Evolutionary conservation across 2,888 invertebrate species (phyloP).

Genomic region (Desoria tigrina): DNA sequence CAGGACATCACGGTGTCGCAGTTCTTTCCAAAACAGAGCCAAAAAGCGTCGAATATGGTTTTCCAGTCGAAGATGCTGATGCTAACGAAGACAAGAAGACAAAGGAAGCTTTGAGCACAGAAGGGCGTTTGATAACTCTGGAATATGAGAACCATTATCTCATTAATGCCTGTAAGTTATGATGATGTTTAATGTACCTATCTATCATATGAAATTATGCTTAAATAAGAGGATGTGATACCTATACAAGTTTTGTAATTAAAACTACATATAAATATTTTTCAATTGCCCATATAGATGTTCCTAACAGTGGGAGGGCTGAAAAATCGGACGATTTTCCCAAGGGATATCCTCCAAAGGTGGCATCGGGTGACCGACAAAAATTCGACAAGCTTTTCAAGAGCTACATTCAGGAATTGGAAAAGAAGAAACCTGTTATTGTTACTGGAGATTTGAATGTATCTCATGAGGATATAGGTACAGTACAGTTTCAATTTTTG

Average conservation of each 20-base stretch:
- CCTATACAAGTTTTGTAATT: constrained; percentile 74
- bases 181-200: neutral
- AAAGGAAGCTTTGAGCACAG: constrained; percentile 61
- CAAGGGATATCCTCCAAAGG: constrained; percentile 55
- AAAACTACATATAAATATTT: constrained; percentile 13
- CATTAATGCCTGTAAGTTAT: constrained; percentile 72
- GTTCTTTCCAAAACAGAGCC: constrained; percentile 82
- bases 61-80: constrained; percentile 72
- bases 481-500: too few relatives aligned
- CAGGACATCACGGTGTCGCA: constrained; percentile 91
- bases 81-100: constrained; percentile 52
- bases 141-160: constrained; percentile 90
- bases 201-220: neutral
- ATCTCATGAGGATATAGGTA: constrained; percentile 89
- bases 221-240: too few relatives aligned
- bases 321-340: constrained; percentile 58
- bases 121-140: constrained; percentile 84
- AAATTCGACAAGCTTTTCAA: constrained; percentile 87
- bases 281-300: too few relatives aligned
- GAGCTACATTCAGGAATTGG: constrained; percentile 74
- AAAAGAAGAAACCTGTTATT: constrained; percentile 88
- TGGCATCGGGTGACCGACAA: constrained; percentile 81
- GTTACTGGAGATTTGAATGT: constrained; percentile 98
- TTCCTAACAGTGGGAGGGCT: constrained; percentile 90
- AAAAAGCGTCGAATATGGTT: constrained; percentile 76